Base-by-base conservation (phyloP, 2,797 vertebrate species). In the Pseudochaenichthys georgianus region DNA sequence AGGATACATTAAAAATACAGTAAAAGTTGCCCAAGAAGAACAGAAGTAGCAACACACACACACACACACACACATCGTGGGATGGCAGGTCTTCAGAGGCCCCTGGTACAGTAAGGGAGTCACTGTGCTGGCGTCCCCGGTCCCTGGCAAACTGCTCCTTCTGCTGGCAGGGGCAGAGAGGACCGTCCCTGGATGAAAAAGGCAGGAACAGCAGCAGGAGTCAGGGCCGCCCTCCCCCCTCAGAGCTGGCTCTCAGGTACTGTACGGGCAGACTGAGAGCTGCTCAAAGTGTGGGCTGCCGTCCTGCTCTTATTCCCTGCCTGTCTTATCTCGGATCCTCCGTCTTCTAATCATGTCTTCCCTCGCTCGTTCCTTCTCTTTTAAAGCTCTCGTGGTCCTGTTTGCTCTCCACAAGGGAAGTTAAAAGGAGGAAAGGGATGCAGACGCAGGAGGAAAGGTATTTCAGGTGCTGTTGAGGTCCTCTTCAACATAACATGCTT, bases 11-110 rank as follows among this genome's bases (percentile, higher is more conserved):
- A 68, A 53, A n/a, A 17, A 65, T 77, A 70, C 8, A 46, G 16
- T n/a, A 51, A 75, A 83, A 77, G 66, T 81, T 76, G 43, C 64
- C 42, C 31, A 51, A 75, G 64, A 63, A 60, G 63, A 83, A 75
- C 23, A 78, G 73, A 82, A 78, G 76, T 66, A 51, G 66, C 50
- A 19, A 21, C 21, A 21, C 21, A 21, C 21, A 21, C 21, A 21
- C 21, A 15, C 4, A 53, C 23, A 63, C 38, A 71, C 2, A 82
- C 85, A 90, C 84, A 88, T 87, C 82, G 75, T 57, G 73, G 78
- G 72, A 80, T 86, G 87, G 86, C 88, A 77, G 73, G 66, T 80
- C 90, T 83, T 90, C 85, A 87, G 82, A 91, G 82, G 75, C 64
- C 75, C 69, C 78, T 75, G 73, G 78, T 85, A 89, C 87, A 88